Percentiles rank a stretch among this genome's conserved stretches.
Conservation (phyloP, 1,140 invertebrate genomes). For the Lethocerus indicus region DNA sequence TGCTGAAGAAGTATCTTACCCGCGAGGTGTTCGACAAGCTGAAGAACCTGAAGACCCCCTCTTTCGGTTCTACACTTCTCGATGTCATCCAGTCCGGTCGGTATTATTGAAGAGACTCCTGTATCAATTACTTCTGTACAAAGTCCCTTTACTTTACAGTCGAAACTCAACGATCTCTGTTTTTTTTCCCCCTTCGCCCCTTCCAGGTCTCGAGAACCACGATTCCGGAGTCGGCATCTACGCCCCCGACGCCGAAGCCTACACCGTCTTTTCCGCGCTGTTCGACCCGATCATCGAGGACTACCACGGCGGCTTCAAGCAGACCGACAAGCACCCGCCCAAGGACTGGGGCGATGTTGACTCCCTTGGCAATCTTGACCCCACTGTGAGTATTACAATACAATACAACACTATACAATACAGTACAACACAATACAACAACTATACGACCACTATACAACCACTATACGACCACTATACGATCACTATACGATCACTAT, state of each 20-base stretch:
- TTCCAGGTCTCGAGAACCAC: constrained; percentile 62
- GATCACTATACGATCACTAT: too few species aligned
- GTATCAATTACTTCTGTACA: neutral
- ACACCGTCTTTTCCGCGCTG: constrained; percentile 74
- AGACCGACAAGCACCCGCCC: constrained; percentile 78
- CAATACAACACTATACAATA: neutral
- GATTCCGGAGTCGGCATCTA: constrained; percentile 91
- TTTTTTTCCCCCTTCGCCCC: neutral
- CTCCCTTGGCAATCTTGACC: constrained; percentile 79
- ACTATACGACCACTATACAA: too few species aligned
- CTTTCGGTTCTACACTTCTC: constrained; percentile 71
- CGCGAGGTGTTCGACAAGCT: constrained; percentile 77
- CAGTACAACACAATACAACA: too few species aligned
- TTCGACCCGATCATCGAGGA: constrained; percentile 96
- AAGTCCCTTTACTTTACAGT: neutral
- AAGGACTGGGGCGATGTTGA: constrained; percentile 87
- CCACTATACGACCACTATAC: too few species aligned
- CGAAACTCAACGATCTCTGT: neutral
- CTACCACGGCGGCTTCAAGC: constrained; percentile 87
- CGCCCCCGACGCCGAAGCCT: constrained; percentile 85
- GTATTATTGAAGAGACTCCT: constrained; percentile 6
- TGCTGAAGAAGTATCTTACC: constrained; percentile 87
- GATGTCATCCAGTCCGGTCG: constrained; percentile 82
- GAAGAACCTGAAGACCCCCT: constrained; percentile 73
- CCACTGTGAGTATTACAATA: constrained; percentile 32